Evolutionary conservation across 92 coral and sea anemone species (phyloP).

Genomic region (Phenganax subtilis): DNA sequence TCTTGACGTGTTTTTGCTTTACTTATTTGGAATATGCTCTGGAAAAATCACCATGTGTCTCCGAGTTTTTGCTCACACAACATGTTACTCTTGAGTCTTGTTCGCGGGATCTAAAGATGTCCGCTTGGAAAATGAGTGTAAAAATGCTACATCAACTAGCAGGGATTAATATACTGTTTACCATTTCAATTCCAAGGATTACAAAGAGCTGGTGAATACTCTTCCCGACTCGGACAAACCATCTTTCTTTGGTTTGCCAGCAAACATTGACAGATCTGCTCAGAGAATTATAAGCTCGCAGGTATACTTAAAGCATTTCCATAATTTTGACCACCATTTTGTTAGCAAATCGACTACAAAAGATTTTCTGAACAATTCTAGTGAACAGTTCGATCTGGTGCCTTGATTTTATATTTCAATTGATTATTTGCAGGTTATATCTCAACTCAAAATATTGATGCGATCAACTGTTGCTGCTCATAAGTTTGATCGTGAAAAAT

Average conservation of each 20-base stretch:
- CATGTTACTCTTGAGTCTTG: no score
- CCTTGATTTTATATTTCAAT: not conserved
- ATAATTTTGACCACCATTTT: not conserved
- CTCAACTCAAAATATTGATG: conserved; percentile 91
- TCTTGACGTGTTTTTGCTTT: not conserved
- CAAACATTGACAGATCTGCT: conserved; percentile 94
- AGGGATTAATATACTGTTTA: not conserved
- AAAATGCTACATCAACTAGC: no score
- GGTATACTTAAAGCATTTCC: conserved; percentile 60
- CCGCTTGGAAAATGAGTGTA: no score
- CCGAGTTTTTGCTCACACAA: no score
- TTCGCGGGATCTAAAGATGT: no score
- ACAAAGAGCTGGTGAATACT: conserved; percentile 72
- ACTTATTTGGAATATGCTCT: no score
- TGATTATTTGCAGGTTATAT: conserved; percentile 60
- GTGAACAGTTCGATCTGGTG: no score
- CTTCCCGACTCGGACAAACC: conserved; percentile 96
- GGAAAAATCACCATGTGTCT: no score
- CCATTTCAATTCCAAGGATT: conserved; percentile 53
- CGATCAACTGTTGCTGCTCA: conserved; percentile 83
- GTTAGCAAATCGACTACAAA: no score
- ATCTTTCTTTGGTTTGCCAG: conserved; percentile 97
- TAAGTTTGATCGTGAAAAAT: conserved; percentile 96
- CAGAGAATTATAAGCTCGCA: conserved; percentile 96
- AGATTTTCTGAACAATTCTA: no score